Conservation (phyloP, 2,888 invertebrate genomes). For the Plagodis dolabraria region DNA sequence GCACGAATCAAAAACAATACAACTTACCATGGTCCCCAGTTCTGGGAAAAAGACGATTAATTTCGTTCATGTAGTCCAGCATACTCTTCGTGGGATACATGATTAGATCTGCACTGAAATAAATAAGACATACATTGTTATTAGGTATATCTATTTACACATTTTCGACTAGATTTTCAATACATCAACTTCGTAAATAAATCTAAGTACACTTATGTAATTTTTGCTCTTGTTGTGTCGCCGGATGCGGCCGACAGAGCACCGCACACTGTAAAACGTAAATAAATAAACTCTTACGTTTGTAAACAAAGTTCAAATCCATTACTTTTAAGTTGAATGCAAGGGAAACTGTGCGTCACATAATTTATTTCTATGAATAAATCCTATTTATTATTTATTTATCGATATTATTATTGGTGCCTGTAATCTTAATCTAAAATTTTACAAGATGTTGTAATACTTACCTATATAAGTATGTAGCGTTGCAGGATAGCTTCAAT, state of each 20-base stretch:
- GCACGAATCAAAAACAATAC: background rate
- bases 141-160: background rate
- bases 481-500: too few relatives aligned
- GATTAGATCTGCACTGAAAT: conserved; percentile 41
- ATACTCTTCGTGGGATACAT: conserved; percentile 65
- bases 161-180: conserved; percentile 3
- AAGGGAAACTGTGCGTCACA: too few relatives aligned
- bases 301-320: conserved; percentile 7
- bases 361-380: too few relatives aligned
- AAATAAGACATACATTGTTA: conserved; percentile 32
- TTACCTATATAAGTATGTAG: too few relatives aligned
- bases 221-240: background rate
- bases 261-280: background rate
- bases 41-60: conserved; percentile 58
- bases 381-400: too few relatives aligned
- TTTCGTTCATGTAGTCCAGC: conserved; percentile 58
- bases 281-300: too few relatives aligned
- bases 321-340: conserved; percentile 4
- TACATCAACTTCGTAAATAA: too few relatives aligned
- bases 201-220: background rate
- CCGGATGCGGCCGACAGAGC: background rate
- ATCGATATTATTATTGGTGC: too few relatives aligned
- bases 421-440: too few relatives aligned
- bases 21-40: conserved; percentile 58
- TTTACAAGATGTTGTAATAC: too few relatives aligned